Evolutionary conservation across 2,797 vertebrate species (phyloP).

Genomic region (Serranus cabrilla): DNA sequence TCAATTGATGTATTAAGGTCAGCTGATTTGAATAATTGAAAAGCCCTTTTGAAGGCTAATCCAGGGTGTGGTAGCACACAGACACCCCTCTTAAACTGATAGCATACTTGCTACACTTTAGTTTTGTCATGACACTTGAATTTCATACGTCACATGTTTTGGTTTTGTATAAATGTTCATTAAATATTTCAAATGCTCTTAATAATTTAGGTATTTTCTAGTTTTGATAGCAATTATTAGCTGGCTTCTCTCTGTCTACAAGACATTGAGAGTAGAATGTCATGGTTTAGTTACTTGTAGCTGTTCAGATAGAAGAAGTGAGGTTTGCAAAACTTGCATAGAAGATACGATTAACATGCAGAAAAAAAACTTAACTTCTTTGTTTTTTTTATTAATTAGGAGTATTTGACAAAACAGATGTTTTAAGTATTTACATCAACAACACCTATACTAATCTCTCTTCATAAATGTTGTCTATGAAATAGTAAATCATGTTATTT

Average conservation of each 20-base stretch:
- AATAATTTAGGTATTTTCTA: slow-evolving; percentile 18
- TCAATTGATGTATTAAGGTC: slow-evolving; percentile 74
- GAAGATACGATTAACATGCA: not conserved
- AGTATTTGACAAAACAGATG: not conserved
- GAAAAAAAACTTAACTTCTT: not conserved
- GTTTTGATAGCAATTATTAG: not conserved
- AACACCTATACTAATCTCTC: not conserved
- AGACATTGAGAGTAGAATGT: not conserved
- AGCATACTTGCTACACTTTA: not conserved
- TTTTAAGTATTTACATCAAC: not conserved
- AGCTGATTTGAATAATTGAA: slow-evolving; percentile 83
- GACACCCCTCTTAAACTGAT: slow-evolving; percentile 25
- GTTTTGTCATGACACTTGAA: not conserved
- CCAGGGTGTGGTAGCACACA: slow-evolving; percentile 47
- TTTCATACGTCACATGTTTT: not conserved
- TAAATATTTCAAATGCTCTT: not conserved
- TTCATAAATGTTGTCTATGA: not conserved
- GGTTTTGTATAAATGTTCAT: not conserved
- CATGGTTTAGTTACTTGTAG: not conserved
- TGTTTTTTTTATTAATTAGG: not conserved
- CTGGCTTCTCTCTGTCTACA: not conserved
- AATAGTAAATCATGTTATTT: not conserved
- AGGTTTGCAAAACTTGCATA: not conserved
- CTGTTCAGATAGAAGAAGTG: not conserved
- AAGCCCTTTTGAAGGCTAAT: slow-evolving; percentile 56